Base-by-base conservation (phyloP, 1,140 invertebrate species). In the Drosophila mojavensis region DNA sequence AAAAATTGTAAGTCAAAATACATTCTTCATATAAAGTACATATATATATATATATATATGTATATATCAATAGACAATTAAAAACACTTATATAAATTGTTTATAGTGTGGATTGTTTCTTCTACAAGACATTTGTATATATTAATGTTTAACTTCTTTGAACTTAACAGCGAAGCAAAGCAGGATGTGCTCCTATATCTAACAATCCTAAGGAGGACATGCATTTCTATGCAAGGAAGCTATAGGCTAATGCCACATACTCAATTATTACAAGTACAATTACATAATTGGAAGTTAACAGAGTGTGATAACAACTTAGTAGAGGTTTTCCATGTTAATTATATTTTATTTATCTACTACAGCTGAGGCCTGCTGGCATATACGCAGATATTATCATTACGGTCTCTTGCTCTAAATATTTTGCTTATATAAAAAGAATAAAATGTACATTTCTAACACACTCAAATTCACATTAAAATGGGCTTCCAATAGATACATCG, bases 161-260 rank as follows among this genome's bases (percentile, higher is more conserved):
- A 54, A 64, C 51, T 63, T 55, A 64, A 30, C 10, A 56, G 67
- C 67, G 60, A 70, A 60, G 67, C 61, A 59, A 36, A 30, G 30
- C 4, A 17, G 56, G 39, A 51, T 15, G 13, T 47, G 33, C 41
- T 58, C 43, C 28, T 36, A 10, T 47, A 53, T 24, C 39, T 20
- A 53, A 24, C 20, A 51, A 50, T 50, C 26, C 15, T 67, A 39
- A 11, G 36, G 30, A 59, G 28, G 45, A 17, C 24, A 61, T 20
- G 13, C 28, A 7, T 28, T 45, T 41, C n/a, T 54, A 36, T 17
- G 28, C 48, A 26, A 3, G 48, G 9, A 50, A 50, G 17, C 20
- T n/a, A 1, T n/a, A 9, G 48, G 15, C 43, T 9, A 4, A 15
- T 15, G 13, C 43, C 43, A 13, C 41, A 13, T 10, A 24, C 20